Base-by-base conservation (phyloP, 2,888 invertebrate genomes). In the Eilema sororculum region DNA sequence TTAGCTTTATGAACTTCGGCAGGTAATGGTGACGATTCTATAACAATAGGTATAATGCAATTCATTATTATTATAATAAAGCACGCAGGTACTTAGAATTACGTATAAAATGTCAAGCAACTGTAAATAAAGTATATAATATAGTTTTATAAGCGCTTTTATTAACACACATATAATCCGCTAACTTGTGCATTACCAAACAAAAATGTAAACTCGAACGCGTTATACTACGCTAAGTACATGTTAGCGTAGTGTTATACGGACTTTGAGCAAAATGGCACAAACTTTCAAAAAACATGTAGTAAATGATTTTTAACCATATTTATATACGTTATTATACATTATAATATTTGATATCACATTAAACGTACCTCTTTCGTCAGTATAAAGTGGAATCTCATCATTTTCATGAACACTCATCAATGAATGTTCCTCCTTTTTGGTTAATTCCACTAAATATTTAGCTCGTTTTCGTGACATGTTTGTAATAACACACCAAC, bases 341-440 rank as follows among this genome's bases (percentile, higher is more conserved):
- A 61, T 30, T 69, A 65, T 60, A n/a, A 52, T 52, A 10, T 52
- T 52, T n/a, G n/a, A 52, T 52, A 52, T 16, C 52, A 52, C 52
- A 52, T 64, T 67, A 60, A 65, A 64, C 67, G 68, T 64, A 71
- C 71, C 67, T 65, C 65, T 71, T 46, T 67, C 60, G 60, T 60
- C 71, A 71, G 60, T 71, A 64, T 67, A 67, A 65, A 71, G 71
- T 63, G 64, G 56, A 60, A 65, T 65, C 57, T 69, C 69, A 69
- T 28, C 33, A 41, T 65, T 69, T 59, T 61, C 61, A 65, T 68
- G 58, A 68, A 65, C 52, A 72, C 65, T 72, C 61, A 25, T 65
- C 61, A 68, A 65, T 72, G 67, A 72, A 68, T 72, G 68, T 65
- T 72, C 52, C 22, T 68, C 61, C 58, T 72, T 72, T 72, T 68